A percentile compares a stretch with the other conserved stretches of the same genome.
phyloP scores from a whole-genome alignment of 2,113 vertebrate species.

The Sardina pilchardus region DNA sequence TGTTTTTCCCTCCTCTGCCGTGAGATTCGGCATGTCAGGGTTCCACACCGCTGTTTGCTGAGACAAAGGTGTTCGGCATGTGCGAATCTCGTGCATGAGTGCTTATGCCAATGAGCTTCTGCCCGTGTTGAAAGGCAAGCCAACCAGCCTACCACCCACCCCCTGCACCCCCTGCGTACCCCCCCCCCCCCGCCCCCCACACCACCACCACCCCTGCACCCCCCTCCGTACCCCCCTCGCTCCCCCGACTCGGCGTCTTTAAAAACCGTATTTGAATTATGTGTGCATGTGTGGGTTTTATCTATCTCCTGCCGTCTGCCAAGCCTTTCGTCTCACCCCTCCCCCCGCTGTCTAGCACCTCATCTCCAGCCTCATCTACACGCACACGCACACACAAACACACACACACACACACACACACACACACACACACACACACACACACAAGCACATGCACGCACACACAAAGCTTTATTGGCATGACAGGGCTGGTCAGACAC shows the following conservation, averaged over 20 bases:
- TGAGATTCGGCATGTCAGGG: slow-evolving; percentile 4
- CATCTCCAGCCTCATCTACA: slow-evolving; percentile 69
- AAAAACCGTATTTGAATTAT: slow-evolving; percentile 35
- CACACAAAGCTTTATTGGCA: slow-evolving; percentile 64
- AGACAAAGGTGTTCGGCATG: slow-evolving; percentile 5
- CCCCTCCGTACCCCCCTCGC: neutral
- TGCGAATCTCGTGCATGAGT: slow-evolving; percentile 14
- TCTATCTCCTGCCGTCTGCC: slow-evolving; percentile 37
- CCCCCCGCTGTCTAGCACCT: slow-evolving; percentile 63
- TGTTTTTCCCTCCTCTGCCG: neutral
- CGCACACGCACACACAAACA: slow-evolving; percentile 63
- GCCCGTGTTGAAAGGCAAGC: slow-evolving; percentile 3
- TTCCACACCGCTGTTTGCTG: neutral
- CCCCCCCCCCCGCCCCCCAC: neutral
- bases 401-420: slow-evolving; percentile 73
- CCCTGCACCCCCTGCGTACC: neutral
- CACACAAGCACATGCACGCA: slow-evolving; percentile 72
- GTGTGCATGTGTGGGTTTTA: slow-evolving; percentile 43
- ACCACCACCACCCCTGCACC: neutral
- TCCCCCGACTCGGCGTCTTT: neutral
- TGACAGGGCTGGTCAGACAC: slow-evolving; percentile 59
- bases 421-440: slow-evolving; percentile 72
- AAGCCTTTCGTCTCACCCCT: slow-evolving; percentile 31
- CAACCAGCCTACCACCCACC: neutral
- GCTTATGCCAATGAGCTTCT: neutral